Base-by-base conservation (phyloP, 2,797 vertebrate species). In the Hippopotamyrus pictus region DNA sequence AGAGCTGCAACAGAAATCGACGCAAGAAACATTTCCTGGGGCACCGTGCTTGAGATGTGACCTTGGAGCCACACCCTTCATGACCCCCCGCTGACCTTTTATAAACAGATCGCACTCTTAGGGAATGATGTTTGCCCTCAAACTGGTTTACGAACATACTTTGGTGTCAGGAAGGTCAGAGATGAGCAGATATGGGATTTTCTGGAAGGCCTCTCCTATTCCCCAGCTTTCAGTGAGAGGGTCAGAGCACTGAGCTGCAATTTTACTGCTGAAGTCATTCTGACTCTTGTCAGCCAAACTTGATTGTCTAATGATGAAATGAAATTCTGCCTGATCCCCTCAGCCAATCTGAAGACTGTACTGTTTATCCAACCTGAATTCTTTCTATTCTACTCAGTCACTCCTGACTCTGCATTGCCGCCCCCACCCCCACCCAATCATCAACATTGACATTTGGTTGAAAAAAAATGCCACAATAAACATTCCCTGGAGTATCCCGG, bases 401-500 rank as follows among this genome's bases (percentile, higher is more conserved):
- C 33, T 82, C 76, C 33, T 44, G 19, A 82, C 76, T 76, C 69
- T 79, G 37, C 73, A 19, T 19, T 82, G 41, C 5, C 76, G 19
- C 19, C 29, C 65, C 33, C 17, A 9, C 37, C 73, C 37, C 73
- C 73, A 46, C 37, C 76, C 76, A 41, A 82, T 82, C 17, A 46
- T 82, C 76, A 82, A 82, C 76, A 41, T 41, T 82, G 17, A 44
- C 41, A 82, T 46, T 46, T 82, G 76, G 37, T 82, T 82, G 37
- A 82, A 82, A 46, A 82, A 46, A 82, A 82, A 82, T 41, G 41
- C 37, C 37, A 44, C 41, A 44, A 82, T 41, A 22, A 82, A 46
- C 76, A 82, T 82, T 82, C 76, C 76, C 76, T 82, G 76, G 76
- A 44, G 76, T 79, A 79, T 82, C 12, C 14, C 76, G 46, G 41